These are phyloP conservation scores for Ceratosolen solmsi DNA, from an alignment of 1,140 invertebrate species.

Conservation along the genomic window DNA sequence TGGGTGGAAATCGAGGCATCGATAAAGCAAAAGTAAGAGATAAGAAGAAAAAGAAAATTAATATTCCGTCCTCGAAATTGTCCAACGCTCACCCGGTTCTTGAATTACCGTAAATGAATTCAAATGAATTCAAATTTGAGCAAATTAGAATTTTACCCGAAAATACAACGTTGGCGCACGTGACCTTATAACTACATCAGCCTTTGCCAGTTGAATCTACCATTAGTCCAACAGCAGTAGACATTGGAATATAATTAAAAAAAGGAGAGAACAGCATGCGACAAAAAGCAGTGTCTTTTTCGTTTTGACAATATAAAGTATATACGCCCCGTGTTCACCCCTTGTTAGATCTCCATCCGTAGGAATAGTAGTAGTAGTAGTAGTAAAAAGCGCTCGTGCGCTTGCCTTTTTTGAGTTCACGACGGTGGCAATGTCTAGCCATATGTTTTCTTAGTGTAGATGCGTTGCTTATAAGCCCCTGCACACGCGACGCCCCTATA, in stretches of 20 bases:
- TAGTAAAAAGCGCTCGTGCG: too few species aligned
- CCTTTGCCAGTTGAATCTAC: too few species aligned
- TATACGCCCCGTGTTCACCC: background rate
- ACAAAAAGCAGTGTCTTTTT: background rate
- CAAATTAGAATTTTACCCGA: conserved; percentile 7
- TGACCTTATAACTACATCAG: too few species aligned
- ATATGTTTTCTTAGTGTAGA: background rate
- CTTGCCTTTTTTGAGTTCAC: too few species aligned
- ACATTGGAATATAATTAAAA: too few species aligned
- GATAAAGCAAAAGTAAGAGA: too few species aligned
- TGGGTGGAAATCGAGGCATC: background rate
- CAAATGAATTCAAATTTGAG: conserved; percentile 5
- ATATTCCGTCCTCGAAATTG: background rate
- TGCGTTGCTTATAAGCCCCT: background rate
- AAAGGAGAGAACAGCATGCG: too few species aligned
- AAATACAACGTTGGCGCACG: background rate
- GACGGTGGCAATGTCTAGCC: background rate
- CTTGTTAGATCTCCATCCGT: background rate
- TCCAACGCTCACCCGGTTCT: background rate
- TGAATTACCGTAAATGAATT: background rate
- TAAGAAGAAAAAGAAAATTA: background rate
- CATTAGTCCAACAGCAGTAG: too few species aligned
- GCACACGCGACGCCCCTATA: background rate
- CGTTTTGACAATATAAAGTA: background rate
- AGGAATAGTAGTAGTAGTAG: too few species aligned